Conservation (phyloP, 2,113 vertebrate species). For the Amblyopsis rosae region DNA sequence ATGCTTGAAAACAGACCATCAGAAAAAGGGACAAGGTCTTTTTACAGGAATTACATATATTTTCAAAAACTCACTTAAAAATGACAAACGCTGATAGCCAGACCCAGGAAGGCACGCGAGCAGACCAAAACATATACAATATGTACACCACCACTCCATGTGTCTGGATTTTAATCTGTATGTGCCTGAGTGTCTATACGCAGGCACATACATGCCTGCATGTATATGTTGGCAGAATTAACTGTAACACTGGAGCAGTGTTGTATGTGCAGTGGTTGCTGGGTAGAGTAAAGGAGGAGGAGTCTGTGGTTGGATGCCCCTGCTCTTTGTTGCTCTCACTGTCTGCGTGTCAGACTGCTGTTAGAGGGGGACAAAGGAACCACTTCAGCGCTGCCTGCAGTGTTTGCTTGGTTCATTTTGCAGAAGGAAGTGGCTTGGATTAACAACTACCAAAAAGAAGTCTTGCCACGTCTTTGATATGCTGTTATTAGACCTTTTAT, state of each 20-base stretch:
- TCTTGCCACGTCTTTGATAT: neutral
- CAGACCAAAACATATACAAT: neutral
- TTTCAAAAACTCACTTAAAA: neutral
- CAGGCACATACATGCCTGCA: constrained; percentile 25
- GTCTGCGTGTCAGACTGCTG: constrained; percentile 26
- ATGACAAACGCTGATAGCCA: constrained; percentile 9
- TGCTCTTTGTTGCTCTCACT: constrained; percentile 51
- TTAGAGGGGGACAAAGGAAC: constrained; percentile 33
- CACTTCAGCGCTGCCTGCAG: constrained; percentile 2
- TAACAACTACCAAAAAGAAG: neutral
- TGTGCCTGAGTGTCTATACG: constrained; percentile 4
- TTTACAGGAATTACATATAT: too few species aligned
- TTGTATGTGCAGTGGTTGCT: constrained; percentile 53
- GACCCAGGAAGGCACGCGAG: neutral
- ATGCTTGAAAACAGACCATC: too few species aligned
- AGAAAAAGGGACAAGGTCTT: too few species aligned
- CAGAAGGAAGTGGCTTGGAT: neutral
- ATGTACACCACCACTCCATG: neutral
- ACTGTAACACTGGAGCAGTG: constrained; percentile 9
- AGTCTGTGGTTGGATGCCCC: constrained; percentile 44
- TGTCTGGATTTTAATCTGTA: constrained; percentile 16
- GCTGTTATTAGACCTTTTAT: neutral
- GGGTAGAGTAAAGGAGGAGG: constrained; percentile 54
- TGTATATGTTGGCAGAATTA: constrained; percentile 40
- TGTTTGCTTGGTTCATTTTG: neutral